These are phyloP conservation scores for Dicyrtoma fusca DNA, from an alignment of 2,888 invertebrate genomes.

Conservation along the genomic window DNA sequence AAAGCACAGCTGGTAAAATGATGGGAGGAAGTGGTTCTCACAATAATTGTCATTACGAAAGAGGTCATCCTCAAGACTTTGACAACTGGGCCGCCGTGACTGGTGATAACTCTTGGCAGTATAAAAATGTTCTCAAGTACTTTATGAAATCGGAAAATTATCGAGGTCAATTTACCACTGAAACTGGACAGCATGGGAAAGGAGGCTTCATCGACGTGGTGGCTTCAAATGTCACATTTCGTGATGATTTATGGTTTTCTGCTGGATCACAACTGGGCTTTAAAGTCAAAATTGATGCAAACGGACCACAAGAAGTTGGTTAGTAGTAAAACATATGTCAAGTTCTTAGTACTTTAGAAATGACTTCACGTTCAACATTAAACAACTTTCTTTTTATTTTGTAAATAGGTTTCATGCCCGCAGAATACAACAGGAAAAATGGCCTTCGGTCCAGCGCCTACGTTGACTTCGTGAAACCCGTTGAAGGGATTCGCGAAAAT, in stretches of 20 bases:
- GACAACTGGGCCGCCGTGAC: conserved; percentile 39
- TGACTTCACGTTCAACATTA: no score
- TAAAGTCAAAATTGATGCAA: conserved; percentile 21
- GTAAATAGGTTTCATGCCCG: conserved; percentile 8
- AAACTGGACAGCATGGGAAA: not conserved
- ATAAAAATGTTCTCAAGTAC: conserved; percentile 37
- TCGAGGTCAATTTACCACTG: conserved; percentile 26
- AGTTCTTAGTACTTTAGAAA: no score
- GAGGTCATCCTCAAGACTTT: conserved; percentile 40
- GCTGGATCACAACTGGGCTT: conserved; percentile 40
- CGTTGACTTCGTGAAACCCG: not conserved
- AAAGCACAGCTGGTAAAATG: conserved; percentile 38
- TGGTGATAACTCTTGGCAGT: conserved; percentile 39
- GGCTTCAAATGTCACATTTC: conserved; percentile 24
- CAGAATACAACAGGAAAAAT: conserved; percentile 24
- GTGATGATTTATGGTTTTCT: conserved; percentile 32
- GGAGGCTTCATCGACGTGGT: conserved; percentile 27
- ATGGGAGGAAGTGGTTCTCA: conserved; percentile 44
- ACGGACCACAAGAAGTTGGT: conserved; percentile 37
- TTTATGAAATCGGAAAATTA: conserved; percentile 44
- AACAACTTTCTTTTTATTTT: no score
- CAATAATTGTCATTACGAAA: conserved; percentile 36
- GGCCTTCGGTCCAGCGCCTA: conserved; percentile 10
- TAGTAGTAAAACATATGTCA: no score
- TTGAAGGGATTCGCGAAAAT: conserved; percentile 8